Conservation (phyloP, 2,797 vertebrate genomes). For the Mormyrops attenuatus region DNA sequence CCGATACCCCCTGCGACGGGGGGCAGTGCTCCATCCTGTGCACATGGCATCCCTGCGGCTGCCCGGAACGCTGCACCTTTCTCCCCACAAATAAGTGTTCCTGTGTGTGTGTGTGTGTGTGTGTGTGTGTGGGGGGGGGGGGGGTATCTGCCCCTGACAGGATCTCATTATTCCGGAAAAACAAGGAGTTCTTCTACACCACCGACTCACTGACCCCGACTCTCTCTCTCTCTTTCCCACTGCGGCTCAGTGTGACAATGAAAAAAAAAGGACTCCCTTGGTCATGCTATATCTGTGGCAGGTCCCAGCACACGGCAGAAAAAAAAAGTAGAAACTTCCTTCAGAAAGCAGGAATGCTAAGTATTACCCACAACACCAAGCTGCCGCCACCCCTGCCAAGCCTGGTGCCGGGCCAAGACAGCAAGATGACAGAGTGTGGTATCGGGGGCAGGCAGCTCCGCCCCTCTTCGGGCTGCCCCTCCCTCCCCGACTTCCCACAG, state of each 20-base stretch:
- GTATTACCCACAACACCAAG: conserved; percentile 65
- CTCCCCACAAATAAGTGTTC: conserved; percentile 9
- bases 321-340: conserved; percentile 46
- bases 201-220: neutral
- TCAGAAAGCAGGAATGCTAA: conserved; percentile 64
- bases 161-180: conserved; percentile 29
- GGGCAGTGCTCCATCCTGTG: too few species aligned
- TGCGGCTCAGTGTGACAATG: conserved; percentile 36
- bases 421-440: conserved; percentile 57
- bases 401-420: conserved; percentile 61
- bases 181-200: conserved; percentile 24
- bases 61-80: neutral
- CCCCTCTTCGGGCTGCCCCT: conserved; percentile 35
- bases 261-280: conserved; percentile 41
- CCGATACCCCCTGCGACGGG: neutral
- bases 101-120: neutral
- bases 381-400: conserved; percentile 60
- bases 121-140: neutral
- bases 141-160: conserved; percentile 1
- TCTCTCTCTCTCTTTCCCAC: neutral
- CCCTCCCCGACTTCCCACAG: conserved; percentile 35
- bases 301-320: conserved; percentile 44
- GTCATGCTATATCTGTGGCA: conserved; percentile 53
- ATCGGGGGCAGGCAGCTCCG: conserved; percentile 39
- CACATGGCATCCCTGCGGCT: neutral